These are phyloP conservation scores for Zeus faber DNA, from an alignment of 2,113 vertebrate genomes.

Conservation along the genomic window DNA sequence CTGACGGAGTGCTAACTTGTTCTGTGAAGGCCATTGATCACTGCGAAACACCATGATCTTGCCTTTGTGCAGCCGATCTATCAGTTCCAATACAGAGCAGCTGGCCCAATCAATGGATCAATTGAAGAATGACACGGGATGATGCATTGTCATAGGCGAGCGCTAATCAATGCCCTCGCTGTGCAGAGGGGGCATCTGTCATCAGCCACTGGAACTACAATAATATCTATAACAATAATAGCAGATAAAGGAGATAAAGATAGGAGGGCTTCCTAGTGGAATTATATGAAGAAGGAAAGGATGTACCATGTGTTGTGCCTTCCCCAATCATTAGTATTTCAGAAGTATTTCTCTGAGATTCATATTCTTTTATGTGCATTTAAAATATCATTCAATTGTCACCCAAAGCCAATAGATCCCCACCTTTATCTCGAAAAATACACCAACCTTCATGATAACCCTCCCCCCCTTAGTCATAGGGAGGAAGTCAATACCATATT, in stretches of 20 bases:
- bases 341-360: no score
- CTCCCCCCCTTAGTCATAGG: conserved; percentile 46
- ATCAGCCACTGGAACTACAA: no score
- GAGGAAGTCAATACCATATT: conserved; percentile 66
- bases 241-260: no score
- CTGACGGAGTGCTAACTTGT: conserved; percentile 48
- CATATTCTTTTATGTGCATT: conserved; percentile 6
- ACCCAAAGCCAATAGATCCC: conserved; percentile 26
- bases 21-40: conserved; percentile 49
- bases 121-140: conserved; percentile 64
- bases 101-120: conserved; percentile 70
- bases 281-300: background rate
- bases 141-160: conserved; percentile 55
- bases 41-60: conserved; percentile 29
- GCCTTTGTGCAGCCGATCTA: conserved; percentile 54
- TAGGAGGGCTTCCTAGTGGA: conserved; percentile 1
- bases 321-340: no score
- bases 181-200: background rate
- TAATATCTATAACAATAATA: background rate
- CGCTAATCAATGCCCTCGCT: conserved; percentile 50
- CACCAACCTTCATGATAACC: conserved; percentile 57
- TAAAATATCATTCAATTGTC: conserved; percentile 17
- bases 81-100: conserved; percentile 43
- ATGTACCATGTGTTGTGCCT: background rate
- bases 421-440: conserved; percentile 34